Evolutionary conservation across 2,797 vertebrate genomes (phyloP).

Genomic region (Rhabdomys pumilio): DNA sequence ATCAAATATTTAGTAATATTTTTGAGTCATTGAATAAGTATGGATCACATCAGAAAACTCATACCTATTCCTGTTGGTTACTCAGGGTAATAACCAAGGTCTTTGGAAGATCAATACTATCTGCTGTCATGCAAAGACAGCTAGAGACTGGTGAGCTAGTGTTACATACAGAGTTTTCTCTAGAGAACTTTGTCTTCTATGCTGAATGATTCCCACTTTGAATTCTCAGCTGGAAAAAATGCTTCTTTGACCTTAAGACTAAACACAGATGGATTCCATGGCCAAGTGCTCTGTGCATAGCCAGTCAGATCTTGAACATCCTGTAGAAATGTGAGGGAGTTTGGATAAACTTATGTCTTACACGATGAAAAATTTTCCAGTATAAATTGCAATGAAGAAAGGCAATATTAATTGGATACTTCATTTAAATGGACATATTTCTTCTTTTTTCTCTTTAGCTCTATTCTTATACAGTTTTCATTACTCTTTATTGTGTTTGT

Average conservation of each 20-base stretch:
- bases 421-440: neutral
- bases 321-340: neutral
- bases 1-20: neutral
- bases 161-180: neutral
- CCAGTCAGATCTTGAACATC: neutral
- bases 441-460: neutral
- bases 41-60: neutral
- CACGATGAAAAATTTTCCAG: neutral
- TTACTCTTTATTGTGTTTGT: neutral
- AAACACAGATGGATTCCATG: neutral
- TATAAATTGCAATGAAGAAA: neutral
- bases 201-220: neutral
- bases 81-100: neutral
- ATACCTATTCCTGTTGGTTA: neutral
- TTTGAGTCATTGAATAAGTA: neutral
- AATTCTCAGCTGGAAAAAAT: neutral
- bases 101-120: neutral
- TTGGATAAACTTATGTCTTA: neutral
- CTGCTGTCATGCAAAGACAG: fast-evolving
- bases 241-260: neutral
- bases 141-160: neutral
- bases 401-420: neutral
- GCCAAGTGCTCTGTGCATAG: neutral
- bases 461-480: neutral
- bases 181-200: neutral